phyloP scores from a whole-genome alignment of 2,888 invertebrate genomes.

The Dilophus febrilis region DNA sequence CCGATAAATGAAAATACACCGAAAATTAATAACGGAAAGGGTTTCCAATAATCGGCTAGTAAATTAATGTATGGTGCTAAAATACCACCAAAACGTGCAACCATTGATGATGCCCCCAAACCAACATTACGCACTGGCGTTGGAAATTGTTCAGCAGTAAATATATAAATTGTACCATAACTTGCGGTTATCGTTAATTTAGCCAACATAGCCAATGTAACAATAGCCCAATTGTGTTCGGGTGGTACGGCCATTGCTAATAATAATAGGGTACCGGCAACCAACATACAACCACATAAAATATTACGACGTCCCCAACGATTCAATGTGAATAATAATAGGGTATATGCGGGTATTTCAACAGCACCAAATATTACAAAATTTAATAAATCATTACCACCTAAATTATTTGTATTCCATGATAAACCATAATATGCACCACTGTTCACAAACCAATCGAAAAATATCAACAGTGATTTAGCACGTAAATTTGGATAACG shows the following conservation, averaged over 20 bases:
- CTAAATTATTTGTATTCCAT: slow-evolving; percentile 54
- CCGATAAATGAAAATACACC: slow-evolving; percentile 54
- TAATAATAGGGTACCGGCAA: slow-evolving; percentile 41
- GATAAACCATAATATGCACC: slow-evolving; percentile 64
- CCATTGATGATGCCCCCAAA: slow-evolving; percentile 72
- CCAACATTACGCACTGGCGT: slow-evolving; percentile 69
- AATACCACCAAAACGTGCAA: slow-evolving; percentile 57
- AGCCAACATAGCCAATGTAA: slow-evolving; percentile 49
- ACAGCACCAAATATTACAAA: slow-evolving; percentile 58
- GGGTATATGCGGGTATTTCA: slow-evolving; percentile 54
- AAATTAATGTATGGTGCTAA: slow-evolving; percentile 61
- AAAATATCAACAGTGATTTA: slow-evolving; percentile 50
- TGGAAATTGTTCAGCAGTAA: slow-evolving; percentile 58
- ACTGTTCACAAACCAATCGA: slow-evolving; percentile 62
- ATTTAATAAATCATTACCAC: slow-evolving; percentile 54
- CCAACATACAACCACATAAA: slow-evolving; percentile 49
- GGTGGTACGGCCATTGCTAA: slow-evolving; percentile 39
- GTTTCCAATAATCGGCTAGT: slow-evolving; percentile 37
- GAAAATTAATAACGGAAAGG: slow-evolving; percentile 56
- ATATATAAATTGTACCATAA: slow-evolving; percentile 55
- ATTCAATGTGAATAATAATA: slow-evolving; percentile 47
- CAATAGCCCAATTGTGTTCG: slow-evolving; percentile 35
- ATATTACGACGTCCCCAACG: slow-evolving; percentile 51
- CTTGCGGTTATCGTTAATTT: slow-evolving; percentile 56
- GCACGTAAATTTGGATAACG: slow-evolving; percentile 44